Conservation (phyloP, 2,113 vertebrate species). For the Oryzias celebensis region DNA sequence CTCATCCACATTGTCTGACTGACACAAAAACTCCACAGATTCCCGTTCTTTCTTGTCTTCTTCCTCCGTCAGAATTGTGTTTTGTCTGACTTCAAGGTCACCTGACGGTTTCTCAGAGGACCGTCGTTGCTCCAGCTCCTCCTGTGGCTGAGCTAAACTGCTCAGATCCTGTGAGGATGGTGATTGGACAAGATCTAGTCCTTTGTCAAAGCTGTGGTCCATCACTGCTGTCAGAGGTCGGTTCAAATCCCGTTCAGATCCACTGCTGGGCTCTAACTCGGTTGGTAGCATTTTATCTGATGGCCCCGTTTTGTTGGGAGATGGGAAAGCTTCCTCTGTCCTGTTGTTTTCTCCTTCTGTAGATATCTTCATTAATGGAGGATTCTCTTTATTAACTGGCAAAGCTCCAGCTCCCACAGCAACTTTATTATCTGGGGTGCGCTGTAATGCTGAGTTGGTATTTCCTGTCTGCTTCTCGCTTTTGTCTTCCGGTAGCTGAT, state of each 20-base stretch:
- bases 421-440: constrained; percentile 43
- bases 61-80: constrained; percentile 5
- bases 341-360: constrained; percentile 27
- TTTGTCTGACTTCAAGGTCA: constrained; percentile 15
- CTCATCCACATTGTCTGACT: constrained; percentile 32
- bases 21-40: constrained; percentile 36
- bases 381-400: constrained; percentile 22
- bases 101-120: constrained; percentile 43
- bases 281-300: constrained; percentile 17
- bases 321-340: constrained; percentile 8
- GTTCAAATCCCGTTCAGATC: constrained; percentile 35
- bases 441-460: constrained; percentile 19
- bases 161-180: constrained; percentile 37
- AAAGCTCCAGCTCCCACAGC: constrained; percentile 32
- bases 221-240: constrained; percentile 24
- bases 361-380: constrained; percentile 7
- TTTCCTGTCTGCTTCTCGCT: constrained; percentile 27
- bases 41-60: constrained; percentile 11
- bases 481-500: constrained; percentile 42
- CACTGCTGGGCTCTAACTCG: constrained; percentile 28
- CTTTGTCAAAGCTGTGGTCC: constrained; percentile 31
- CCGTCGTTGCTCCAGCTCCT: constrained; percentile 32
- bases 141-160: constrained; percentile 46
- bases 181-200: constrained; percentile 42
- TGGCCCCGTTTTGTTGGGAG: constrained; percentile 28